phyloP scores from a whole-genome alignment of 2,888 invertebrate species.

The Drosophila peninsularis region DNA sequence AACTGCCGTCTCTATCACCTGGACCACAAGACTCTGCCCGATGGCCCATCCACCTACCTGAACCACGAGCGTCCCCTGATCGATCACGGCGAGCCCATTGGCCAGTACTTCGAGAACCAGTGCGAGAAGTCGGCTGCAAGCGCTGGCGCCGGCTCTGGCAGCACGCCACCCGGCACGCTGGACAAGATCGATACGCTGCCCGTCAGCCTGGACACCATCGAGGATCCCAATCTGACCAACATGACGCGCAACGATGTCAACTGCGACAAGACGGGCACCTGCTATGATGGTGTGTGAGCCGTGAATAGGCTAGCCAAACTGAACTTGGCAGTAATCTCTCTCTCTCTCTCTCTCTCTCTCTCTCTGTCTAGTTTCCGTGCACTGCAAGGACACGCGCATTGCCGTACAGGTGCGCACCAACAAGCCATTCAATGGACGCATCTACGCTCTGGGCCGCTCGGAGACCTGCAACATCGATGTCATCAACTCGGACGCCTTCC shows the following conservation, averaged over 20 bases:
- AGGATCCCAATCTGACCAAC: slow-evolving; percentile 90
- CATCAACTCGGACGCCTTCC: slow-evolving; percentile 95
- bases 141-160: slow-evolving; percentile 34
- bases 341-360: not conserved
- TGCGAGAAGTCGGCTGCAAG: slow-evolving; percentile 88
- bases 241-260: slow-evolving; percentile 92
- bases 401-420: slow-evolving; percentile 96
- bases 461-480: slow-evolving; percentile 98
- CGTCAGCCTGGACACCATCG: slow-evolving; percentile 91
- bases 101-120: slow-evolving; percentile 94
- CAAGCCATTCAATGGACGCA: slow-evolving; percentile 96
- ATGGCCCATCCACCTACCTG: slow-evolving; percentile 95
- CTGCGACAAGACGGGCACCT: slow-evolving; percentile 97
- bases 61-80: slow-evolving; percentile 95
- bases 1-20: slow-evolving; percentile 96
- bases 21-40: slow-evolving; percentile 95
- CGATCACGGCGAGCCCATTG: slow-evolving; percentile 95
- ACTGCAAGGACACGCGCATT: slow-evolving; percentile 97
- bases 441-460: slow-evolving; percentile 96
- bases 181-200: slow-evolving; percentile 88
- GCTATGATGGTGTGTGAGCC: slow-evolving; percentile 92
- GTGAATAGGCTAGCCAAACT: not conserved
- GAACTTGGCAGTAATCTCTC: not conserved
- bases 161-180: slow-evolving; percentile 81
- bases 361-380: slow-evolving; percentile 91